Evolutionary conservation across 1,140 invertebrate species (phyloP).

Genomic region (Tetraneura akinire): DNA sequence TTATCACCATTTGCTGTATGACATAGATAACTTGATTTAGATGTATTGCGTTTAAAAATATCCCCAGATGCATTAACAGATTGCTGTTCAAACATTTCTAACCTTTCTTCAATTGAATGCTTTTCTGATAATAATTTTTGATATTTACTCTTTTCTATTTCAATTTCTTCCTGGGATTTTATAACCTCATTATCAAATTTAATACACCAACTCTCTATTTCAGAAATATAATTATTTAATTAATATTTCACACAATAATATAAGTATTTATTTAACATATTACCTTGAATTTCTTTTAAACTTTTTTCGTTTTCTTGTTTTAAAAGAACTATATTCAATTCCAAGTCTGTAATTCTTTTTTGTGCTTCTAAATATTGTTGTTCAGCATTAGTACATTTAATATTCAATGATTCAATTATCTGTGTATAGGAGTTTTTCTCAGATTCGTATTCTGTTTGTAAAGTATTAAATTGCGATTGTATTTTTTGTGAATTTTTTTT

Average conservation of each 20-base stretch:
- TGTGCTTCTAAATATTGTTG: slow-evolving; percentile 23
- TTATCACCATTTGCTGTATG: slow-evolving; percentile 28
- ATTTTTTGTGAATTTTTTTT: slow-evolving; percentile 65
- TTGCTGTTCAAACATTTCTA: slow-evolving; percentile 65
- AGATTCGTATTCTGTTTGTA: slow-evolving; percentile 64
- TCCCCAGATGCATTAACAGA: slow-evolving; percentile 53
- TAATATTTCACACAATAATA: not conserved
- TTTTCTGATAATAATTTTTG: slow-evolving; percentile 82
- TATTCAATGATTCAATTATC: slow-evolving; percentile 62
- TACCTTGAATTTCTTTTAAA: slow-evolving; percentile 32
- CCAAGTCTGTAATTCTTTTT: slow-evolving; percentile 12
- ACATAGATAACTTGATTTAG: slow-evolving; percentile 63
- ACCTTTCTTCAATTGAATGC: slow-evolving; percentile 72
- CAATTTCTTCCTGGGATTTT: slow-evolving; percentile 22
- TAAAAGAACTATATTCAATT: not conserved
- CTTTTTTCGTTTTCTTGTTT: slow-evolving; percentile 23
- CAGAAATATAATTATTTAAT: not conserved
- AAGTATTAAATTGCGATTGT: slow-evolving; percentile 63
- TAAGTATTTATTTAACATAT: too few relatives aligned
- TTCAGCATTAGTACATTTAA: slow-evolving; percentile 10
- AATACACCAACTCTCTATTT: slow-evolving; percentile 15
- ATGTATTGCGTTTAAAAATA: slow-evolving; percentile 61
- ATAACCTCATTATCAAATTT: slow-evolving; percentile 33
- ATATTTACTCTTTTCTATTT: slow-evolving; percentile 40
- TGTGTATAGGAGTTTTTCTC: slow-evolving; percentile 66